These are phyloP conservation scores for Athene cunicularia DNA, from an alignment of 2,113 vertebrate species.

Conservation along the genomic window DNA sequence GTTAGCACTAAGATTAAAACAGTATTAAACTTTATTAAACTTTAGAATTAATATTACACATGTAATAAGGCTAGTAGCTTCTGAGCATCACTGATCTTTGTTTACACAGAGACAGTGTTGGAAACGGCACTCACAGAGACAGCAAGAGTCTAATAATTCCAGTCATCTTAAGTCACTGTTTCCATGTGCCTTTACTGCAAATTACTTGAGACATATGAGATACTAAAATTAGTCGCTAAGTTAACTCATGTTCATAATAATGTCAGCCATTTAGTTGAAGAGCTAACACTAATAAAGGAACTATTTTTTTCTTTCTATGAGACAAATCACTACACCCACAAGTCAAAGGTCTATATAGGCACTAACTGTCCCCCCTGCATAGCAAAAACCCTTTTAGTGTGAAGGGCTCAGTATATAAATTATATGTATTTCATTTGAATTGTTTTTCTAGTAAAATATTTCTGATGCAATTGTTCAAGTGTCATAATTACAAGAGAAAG, in stretches of 20 bases:
- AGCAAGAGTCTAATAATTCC: conserved; percentile 19
- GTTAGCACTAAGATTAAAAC: background rate
- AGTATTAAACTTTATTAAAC: background rate
- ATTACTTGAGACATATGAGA: background rate
- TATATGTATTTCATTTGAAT: background rate
- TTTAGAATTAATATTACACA: background rate
- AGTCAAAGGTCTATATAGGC: background rate
- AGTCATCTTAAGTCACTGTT: conserved; percentile 38
- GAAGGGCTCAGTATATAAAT: background rate
- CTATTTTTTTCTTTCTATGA: background rate
- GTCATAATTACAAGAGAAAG: background rate
- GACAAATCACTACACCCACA: background rate
- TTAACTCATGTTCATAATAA: background rate
- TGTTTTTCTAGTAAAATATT: background rate
- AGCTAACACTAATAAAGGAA: background rate
- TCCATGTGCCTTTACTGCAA: conserved; percentile 31
- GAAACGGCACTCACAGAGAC: background rate
- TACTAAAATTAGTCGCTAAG: conserved; percentile 27
- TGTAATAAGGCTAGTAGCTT: background rate
- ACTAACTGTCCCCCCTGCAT: background rate
- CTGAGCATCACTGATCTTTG: background rate
- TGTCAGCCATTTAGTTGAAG: background rate
- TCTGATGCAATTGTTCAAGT: background rate
- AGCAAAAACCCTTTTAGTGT: background rate
- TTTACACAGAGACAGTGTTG: conserved; percentile 6